Base-by-base conservation (phyloP, 2,888 invertebrate species). In the Machimus atricapillus region DNA sequence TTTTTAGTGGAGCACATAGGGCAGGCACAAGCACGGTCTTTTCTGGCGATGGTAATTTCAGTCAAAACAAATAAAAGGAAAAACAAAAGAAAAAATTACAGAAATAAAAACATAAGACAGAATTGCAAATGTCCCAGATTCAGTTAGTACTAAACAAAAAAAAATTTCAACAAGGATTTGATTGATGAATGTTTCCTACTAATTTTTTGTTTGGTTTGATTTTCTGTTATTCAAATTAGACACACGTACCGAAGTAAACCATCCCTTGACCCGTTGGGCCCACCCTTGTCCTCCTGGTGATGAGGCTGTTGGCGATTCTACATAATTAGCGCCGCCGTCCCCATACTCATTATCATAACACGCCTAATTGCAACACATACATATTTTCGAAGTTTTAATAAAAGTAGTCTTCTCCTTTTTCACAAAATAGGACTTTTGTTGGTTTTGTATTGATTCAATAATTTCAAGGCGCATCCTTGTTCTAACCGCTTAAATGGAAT, bases 251-350 rank as follows among this genome's bases (percentile, higher is more conserved):
- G 94, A 94, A 93, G 93, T 94, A 94, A 95, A 94, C 95, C 95
- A 95, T 93, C 94, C 94, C 93, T 94, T 94, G 94, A 95, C 94
- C 94, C 94, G 94, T 94, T 94, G 95, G 94, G 94, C 94, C 95
- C 95, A 94, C 95, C 95, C 93, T 92, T 94, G 94, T 94, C 92
- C 92, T 91, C 91, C 91, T 90, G 92, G 92, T 90, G 92, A 92
- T 92, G 92, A 91, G 91, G 92, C 91, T 91, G 92, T 91, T 91
- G 92, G 91, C 91, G 92, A 90, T 91, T 91, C 89, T 81, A 73
- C 86, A 86, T 85, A 46, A 66, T 66, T 66, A 66, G 66, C 66
- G 81, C 85, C 78, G 58, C 43, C 81, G 76, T 85, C 85, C 73
- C 85, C 85, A 85, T 85, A 73, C 46, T 78, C 74, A 87, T 87